Base-by-base conservation (phyloP, 30 jellyfish, hydroid and myxozoan genomes). In the Clytia hemisphaerica region DNA sequence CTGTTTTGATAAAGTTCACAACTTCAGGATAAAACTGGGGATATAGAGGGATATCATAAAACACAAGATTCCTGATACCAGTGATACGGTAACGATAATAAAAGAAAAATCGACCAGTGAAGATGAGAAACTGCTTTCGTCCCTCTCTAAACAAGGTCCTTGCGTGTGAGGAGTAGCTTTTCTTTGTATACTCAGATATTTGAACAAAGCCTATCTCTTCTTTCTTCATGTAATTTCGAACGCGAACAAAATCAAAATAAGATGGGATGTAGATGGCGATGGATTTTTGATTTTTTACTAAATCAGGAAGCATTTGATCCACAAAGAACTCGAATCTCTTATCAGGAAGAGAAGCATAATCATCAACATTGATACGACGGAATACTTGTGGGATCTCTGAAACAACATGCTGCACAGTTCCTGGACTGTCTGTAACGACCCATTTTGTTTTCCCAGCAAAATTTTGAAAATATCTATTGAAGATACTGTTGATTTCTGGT, bases 171-270 rank as follows among this genome's bases (percentile, higher is more conserved):
- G 82, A 81, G 62, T 89, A 81, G 27, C 93, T 61, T 6, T 94
- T 77, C 57, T 89, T 83, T 14, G 98, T 81, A 55, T 89, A 89
- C 98, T 89, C 98, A 25, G 93, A 82, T 25, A 89, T 89, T 37
- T 78, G 98, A 18, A 71, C 71, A 58, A 89, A 89, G 49, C 73
- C 70, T 14, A 89, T 51, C 37, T 71, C 95, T 38, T 89, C 84
- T 45, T 89, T 81, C 63, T 74, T 81, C 74, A 89, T 80, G 55
- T 81, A 65, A 59, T 89, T 89, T 38, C 98, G 79, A 15, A 89
- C 45, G 22, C 95, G 93, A 45, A 89, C 95, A 61, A 89, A 89
- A 71, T 89, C 98, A 42, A 89, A 89, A 63, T 89, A 89, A n/a
- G 93, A 79, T 7, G 98, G 86, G 25, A 89, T 72, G 79, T 80